Evolutionary conservation across 2,888 invertebrate species (phyloP).

Genomic region (Anthophora plumipes): DNA sequence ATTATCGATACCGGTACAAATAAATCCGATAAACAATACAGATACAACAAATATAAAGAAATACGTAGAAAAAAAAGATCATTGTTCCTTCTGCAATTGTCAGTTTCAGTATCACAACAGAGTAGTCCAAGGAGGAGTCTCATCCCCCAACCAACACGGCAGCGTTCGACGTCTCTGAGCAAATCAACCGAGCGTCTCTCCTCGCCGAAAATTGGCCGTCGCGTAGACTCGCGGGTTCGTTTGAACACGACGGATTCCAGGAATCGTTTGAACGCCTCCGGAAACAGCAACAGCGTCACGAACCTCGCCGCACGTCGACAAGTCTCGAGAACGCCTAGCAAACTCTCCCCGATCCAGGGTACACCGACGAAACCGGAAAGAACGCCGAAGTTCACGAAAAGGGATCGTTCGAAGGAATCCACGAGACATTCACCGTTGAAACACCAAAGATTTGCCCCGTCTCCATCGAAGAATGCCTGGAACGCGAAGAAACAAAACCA

Average conservation of each 20-base stretch:
- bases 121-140: conserved; percentile 81
- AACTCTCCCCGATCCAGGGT: conserved; percentile 80
- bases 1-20: too few relatives aligned
- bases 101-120: conserved; percentile 81
- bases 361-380: conserved; percentile 78
- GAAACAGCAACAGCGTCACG: conserved; percentile 41
- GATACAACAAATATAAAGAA: too few relatives aligned
- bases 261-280: conserved; percentile 54
- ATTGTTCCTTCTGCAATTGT: conserved; percentile 13
- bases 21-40: too few relatives aligned
- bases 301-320: conserved; percentile 55
- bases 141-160: conserved; percentile 81
- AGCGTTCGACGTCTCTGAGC: conserved; percentile 77
- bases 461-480: conserved; percentile 59
- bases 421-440: conserved; percentile 60
- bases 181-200: conserved; percentile 72
- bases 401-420: conserved; percentile 44
- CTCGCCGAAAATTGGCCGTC: conserved; percentile 77
- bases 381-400: conserved; percentile 31
- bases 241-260: conserved; percentile 55
- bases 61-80: too few relatives aligned
- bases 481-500: conserved; percentile 51
- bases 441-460: conserved; percentile 42
- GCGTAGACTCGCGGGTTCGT: conserved; percentile 69
- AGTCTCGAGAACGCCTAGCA: conserved; percentile 45